Conservation (phyloP, 2,113 vertebrate species). For the Camarhynchus parvulus region DNA sequence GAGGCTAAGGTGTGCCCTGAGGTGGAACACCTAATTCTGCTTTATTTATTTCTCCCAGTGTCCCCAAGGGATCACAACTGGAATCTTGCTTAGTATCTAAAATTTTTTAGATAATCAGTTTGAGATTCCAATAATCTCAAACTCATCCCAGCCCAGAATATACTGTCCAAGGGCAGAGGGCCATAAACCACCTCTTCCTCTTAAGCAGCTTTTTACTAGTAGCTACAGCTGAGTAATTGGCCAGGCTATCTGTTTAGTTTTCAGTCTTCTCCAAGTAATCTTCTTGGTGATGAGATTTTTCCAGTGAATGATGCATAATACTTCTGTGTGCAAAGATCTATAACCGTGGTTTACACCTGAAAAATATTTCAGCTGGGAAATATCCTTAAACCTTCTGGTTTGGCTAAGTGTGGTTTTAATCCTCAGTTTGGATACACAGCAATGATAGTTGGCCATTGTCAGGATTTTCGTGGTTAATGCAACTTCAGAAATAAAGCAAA, state of each 20-base stretch:
- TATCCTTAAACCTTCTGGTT: constrained; percentile 3
- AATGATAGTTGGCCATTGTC: background rate
- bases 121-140: background rate
- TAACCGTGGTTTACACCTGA: constrained; percentile 31
- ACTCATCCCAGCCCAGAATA: background rate
- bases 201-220: background rate
- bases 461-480: background rate
- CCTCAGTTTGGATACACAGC: background rate
- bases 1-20: background rate
- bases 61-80: background rate
- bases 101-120: background rate
- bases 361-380: constrained; percentile 18
- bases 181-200: background rate
- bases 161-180: background rate
- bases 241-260: background rate
- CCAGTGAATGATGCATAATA: background rate
- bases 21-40: background rate
- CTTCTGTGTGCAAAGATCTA: background rate
- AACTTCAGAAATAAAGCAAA: background rate
- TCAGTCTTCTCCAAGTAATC: constrained; percentile 1
- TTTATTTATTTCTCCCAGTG: background rate
- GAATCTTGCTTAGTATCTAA: background rate
- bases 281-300: background rate
- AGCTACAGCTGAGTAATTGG: background rate
- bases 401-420: constrained; percentile 32